phyloP scores from a whole-genome alignment of 2,113 vertebrate genomes.

The Malurus elegans region DNA sequence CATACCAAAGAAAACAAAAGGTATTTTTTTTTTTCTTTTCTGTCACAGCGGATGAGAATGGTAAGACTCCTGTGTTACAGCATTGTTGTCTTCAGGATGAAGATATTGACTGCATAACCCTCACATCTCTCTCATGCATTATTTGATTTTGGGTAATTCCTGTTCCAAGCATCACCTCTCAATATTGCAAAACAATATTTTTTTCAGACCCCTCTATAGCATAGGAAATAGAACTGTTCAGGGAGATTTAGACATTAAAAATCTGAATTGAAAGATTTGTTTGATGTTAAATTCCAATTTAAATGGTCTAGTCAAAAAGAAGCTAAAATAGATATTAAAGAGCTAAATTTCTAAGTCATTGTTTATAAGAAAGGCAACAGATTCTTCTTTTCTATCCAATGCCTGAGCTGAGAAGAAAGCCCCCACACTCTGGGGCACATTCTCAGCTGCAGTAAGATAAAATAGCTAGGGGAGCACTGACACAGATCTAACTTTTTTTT shows the following conservation, averaged over 20 bases:
- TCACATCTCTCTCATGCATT: neutral
- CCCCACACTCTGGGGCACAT: neutral
- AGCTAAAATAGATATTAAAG: neutral
- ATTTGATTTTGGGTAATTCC: neutral
- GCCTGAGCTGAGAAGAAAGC: neutral
- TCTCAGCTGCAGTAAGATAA: neutral
- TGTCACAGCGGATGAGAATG: neutral
- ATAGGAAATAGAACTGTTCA: neutral
- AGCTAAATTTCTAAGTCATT: neutral
- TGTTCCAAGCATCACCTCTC: neutral
- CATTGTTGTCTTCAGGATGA: neutral
- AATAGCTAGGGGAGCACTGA: rapidly evolving
- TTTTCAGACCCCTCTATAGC: neutral
- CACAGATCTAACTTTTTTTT: neutral
- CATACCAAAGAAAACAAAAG: neutral
- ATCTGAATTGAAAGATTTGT: neutral
- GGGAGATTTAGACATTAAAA: neutral
- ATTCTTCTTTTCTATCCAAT: neutral
- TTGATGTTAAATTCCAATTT: neutral
- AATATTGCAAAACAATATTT: neutral
- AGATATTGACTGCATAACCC: neutral
- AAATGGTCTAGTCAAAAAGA: neutral
- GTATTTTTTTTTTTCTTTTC: neutral
- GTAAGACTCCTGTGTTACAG: neutral
- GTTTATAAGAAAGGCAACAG: neutral